These are phyloP conservation scores for Sebastes dallii DNA, from an alignment of 2,797 vertebrate species.

Conservation along the genomic window DNA sequence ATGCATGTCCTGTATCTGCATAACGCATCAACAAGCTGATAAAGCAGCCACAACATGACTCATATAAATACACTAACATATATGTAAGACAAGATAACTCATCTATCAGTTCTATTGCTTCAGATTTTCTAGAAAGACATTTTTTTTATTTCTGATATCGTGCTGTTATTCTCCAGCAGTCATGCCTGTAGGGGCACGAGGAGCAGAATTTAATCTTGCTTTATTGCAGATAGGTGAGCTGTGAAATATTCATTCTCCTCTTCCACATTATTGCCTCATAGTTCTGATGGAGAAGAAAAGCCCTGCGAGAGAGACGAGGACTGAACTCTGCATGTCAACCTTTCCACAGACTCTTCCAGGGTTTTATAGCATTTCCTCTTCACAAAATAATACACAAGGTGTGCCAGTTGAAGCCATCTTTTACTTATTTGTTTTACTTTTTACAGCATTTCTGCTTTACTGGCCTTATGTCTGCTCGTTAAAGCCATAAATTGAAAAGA, in stretches of 20 bases:
- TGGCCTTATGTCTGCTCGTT: conserved; percentile 7
- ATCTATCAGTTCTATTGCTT: neutral
- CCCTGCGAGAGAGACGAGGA: neutral
- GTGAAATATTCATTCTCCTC: conserved; percentile 46
- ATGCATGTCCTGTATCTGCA: neutral
- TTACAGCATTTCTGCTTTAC: conserved; percentile 10
- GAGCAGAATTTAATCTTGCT: conserved; percentile 26
- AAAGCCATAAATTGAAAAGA: conserved; percentile 4
- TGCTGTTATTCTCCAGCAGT: neutral
- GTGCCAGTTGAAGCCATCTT: neutral
- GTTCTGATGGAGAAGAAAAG: conserved; percentile 1
- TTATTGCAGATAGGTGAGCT: conserved; percentile 31
- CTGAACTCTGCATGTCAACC: neutral
- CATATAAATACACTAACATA: neutral
- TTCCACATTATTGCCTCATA: conserved; percentile 24
- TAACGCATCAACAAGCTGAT: neutral
- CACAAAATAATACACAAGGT: neutral
- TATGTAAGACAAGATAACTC: neutral
- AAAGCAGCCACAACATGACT: neutral
- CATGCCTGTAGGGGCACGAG: neutral
- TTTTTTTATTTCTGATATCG: neutral
- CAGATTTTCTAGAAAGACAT: neutral
- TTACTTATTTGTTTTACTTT: neutral
- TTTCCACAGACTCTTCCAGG: neutral
- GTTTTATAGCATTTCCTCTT: conserved; percentile 1